Evolutionary conservation across 2,888 invertebrate genomes (phyloP), one percentile per base, ranked within the genome.

Genomic region (Aelia acuminata): DNA sequence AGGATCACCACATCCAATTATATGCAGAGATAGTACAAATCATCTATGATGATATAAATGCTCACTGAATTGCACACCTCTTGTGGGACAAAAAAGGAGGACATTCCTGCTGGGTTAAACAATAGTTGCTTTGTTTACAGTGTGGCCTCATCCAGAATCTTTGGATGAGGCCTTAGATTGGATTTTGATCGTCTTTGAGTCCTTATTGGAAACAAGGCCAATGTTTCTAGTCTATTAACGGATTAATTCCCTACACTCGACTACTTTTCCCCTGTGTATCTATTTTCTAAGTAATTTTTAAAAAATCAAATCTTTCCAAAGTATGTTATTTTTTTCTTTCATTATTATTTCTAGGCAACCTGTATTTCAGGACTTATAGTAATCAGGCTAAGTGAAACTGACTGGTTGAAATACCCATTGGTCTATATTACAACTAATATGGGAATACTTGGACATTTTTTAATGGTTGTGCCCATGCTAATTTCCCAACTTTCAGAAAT

Each of bases 281-380:
- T 70, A 70, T 70, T 70, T 70, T 1, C 18, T 70, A 35, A 70
- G 35, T 35, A 70, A 35, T 26, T 35, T 26, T 35, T 31, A 10
- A 70, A 70, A 31, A 26, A 57, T 26, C 26, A 57, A 31, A 35
- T 70, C 18, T 18, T 35, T 70, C 63, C n/a, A 70, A 35, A 70
- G 18, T 70, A 70, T 70, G 31, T 35, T 70, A 70, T 35, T 70
- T 70, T 70, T 70, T 26, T 70, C 7, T 84, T n/a, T 84, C 26
- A 47, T 84, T 84, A 84, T 84, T n/a, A 50, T 85, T 85, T 85
- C 49, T 49, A 85, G 85, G 49, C 43, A 49, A 49, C 85, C 49
- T 85, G 85, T 49, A 49, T 85, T 50, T 50, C 85, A 53, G 85
- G 85, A 85, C 26, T 13, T n/a, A 31, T 85, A 13, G 35, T 53